Base-by-base conservation (phyloP, 2,797 vertebrate genomes). In the Cetoscarus ocellatus region DNA sequence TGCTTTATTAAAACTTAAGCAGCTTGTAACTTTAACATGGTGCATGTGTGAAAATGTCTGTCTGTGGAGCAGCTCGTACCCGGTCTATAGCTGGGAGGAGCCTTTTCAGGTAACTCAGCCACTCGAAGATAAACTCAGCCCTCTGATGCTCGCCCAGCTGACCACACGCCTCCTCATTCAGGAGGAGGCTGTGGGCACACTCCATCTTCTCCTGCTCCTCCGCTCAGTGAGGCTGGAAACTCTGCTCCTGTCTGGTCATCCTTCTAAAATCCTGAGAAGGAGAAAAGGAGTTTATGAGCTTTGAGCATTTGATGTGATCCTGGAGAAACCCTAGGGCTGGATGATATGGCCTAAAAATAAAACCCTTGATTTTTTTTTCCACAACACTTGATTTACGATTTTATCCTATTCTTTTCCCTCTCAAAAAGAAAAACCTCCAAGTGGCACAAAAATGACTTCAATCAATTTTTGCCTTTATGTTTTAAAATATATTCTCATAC, bases 41-140 rank as follows among this genome's bases (percentile, higher is more conserved):
- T 5, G 0, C 3, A 7, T 15, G 14, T 5, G 7, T 7, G 7
- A 47, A 45, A 47, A 7, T 7, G 38, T 39, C 7, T 17, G 15
- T 7, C 10, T 8, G n/a, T 4, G 7, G 43, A 3, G 8, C 45
- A 3, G 8, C 34, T 39, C 72, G 80, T 61, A 91, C 90, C 87
- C 72, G 63, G 12, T 86, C 77, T 0, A 67, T 47, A 6, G 56
- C 53, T 0, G 70, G 81, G 5, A 91, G 88, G 0, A 81, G 58
- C 59, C 73, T 94, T 86, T 96, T 96, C 89, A 98, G 94, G 82
- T 94, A 95, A 48, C 86, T 95, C 76, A 98, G 85, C 97, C 97
- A 98, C 27, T 96, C 93, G 27, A 96, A 96, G 87, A 96, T 71
- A 72, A 97, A 97, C 77, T 96, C 93, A 0, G 94, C 92, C 80